A percentile compares a stretch with the other conserved stretches of the same genome.
Evolutionary conservation across 2,888 invertebrate genomes (phyloP).

Genomic region (Aplocera efformata): DNA sequence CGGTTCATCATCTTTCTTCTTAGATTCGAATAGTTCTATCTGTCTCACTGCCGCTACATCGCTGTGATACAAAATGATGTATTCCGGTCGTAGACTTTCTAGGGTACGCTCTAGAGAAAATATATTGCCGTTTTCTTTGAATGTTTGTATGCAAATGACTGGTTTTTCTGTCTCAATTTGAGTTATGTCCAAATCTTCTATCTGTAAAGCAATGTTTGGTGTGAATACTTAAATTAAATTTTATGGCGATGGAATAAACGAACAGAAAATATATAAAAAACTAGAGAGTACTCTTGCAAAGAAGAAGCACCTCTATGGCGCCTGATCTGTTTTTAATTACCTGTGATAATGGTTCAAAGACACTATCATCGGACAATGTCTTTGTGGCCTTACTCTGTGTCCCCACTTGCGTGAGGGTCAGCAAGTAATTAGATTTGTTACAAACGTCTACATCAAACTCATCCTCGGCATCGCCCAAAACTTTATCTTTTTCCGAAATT

Average conservation of each 20-base stretch:
- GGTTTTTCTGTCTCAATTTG: conserved; percentile 83
- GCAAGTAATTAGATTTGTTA: conserved; percentile 83
- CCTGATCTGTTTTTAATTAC: too few relatives aligned
- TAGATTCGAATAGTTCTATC: conserved; percentile 91
- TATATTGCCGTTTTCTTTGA: conserved; percentile 86
- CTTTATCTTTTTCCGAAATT: conserved; percentile 17
- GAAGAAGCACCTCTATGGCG: too few relatives aligned
- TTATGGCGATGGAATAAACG: too few relatives aligned
- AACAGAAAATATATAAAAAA: too few relatives aligned
- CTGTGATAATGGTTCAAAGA: conserved; percentile 84
- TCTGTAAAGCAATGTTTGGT: conserved; percentile 55
- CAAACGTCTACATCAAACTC: conserved; percentile 58
- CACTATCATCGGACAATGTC: conserved; percentile 45
- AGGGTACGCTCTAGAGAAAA: conserved; percentile 87
- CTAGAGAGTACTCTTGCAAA: too few relatives aligned
- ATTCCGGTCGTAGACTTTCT: conserved; percentile 85
- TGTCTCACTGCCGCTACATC: conserved; percentile 94
- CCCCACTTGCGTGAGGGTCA: conserved; percentile 84
- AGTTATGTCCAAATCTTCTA: conserved; percentile 85
- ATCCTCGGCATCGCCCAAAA: conserved; percentile 36
- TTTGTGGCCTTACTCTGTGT: conserved; percentile 34
- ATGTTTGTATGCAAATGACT: conserved; percentile 87
- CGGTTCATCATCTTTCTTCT: conserved; percentile 67
- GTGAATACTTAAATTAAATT: too few relatives aligned
- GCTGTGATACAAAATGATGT: conserved; percentile 93